phyloP scores from a whole-genome alignment of 2,888 invertebrate species.

The Cheilosia vernalis region DNA sequence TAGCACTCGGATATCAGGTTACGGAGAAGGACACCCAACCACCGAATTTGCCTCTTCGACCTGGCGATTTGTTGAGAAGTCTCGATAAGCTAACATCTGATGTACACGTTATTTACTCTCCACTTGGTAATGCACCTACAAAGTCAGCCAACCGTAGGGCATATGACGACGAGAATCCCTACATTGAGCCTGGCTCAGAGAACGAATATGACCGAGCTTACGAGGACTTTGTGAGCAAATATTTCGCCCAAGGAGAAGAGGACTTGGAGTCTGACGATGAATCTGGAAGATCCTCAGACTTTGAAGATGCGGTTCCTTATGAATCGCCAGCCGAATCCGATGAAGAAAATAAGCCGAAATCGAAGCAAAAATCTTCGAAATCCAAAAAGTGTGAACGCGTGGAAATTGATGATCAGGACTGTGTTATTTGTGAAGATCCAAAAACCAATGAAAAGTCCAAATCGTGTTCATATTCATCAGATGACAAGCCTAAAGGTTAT shows the following conservation, averaged over 20 bases:
- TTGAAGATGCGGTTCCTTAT: slow-evolving; percentile 49
- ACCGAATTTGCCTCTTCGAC: slow-evolving; percentile 48
- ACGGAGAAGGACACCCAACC: slow-evolving; percentile 44
- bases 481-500: slow-evolving; percentile 89
- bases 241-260: slow-evolving; percentile 85
- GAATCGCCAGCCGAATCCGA: slow-evolving; percentile 43
- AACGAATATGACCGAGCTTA: slow-evolving; percentile 81
- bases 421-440: slow-evolving; percentile 89
- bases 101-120: slow-evolving; percentile 48
- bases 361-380: slow-evolving; percentile 62
- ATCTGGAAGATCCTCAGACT: slow-evolving; percentile 54
- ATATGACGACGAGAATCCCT: slow-evolving; percentile 48
- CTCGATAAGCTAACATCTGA: slow-evolving; percentile 67
- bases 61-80: slow-evolving; percentile 67
- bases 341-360: slow-evolving; percentile 15
- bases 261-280: slow-evolving; percentile 58
- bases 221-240: slow-evolving; percentile 80
- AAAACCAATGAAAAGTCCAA: slow-evolving; percentile 91
- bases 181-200: slow-evolving; percentile 69
- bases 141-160: slow-evolving; percentile 50
- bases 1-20: slow-evolving; percentile 50
- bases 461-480: slow-evolving; percentile 90
- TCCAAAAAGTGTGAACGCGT: slow-evolving; percentile 85
- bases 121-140: not conserved
- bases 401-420: slow-evolving; percentile 85